These are phyloP conservation scores for Lytechinus pictus DNA, from an alignment of 35 echinoderm and acorn worm species.

Conservation along the genomic window DNA sequence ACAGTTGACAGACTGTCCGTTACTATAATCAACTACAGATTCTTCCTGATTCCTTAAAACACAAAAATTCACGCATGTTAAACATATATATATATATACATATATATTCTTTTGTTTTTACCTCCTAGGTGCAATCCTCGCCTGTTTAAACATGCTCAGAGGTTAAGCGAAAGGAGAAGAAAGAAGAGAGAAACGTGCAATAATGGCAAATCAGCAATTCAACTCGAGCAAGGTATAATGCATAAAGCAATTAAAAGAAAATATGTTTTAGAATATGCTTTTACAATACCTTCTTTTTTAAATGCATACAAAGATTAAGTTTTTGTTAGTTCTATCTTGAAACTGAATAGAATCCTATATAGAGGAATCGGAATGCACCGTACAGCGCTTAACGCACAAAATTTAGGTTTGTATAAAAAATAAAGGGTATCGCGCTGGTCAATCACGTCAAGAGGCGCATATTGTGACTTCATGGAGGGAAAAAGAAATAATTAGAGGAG, in stretches of 20 bases:
- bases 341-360: no score
- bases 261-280: no score
- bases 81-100: background rate
- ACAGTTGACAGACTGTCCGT: no score
- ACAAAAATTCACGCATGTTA: background rate
- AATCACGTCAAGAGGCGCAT: no score
- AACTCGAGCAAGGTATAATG: slow-evolving; percentile 85
- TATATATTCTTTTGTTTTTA: background rate
- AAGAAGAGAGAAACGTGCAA: slow-evolving; percentile 66
- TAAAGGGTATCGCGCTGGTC: no score
- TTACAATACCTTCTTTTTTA: no score
- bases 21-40: no score
- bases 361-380: no score
- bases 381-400: no score
- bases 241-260: background rate
- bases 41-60: background rate
- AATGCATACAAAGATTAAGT: no score
- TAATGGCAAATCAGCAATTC: slow-evolving; percentile 77
- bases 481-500: background rate
- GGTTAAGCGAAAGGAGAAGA: slow-evolving; percentile 63
- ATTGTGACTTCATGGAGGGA: background rate
- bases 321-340: no score
- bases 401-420: no score
- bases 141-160: slow-evolving; percentile 65
- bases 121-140: slow-evolving; percentile 88